These are phyloP conservation scores for Porites evermanni DNA, from an alignment of 92 coral and sea anemone species.

Conservation along the genomic window DNA sequence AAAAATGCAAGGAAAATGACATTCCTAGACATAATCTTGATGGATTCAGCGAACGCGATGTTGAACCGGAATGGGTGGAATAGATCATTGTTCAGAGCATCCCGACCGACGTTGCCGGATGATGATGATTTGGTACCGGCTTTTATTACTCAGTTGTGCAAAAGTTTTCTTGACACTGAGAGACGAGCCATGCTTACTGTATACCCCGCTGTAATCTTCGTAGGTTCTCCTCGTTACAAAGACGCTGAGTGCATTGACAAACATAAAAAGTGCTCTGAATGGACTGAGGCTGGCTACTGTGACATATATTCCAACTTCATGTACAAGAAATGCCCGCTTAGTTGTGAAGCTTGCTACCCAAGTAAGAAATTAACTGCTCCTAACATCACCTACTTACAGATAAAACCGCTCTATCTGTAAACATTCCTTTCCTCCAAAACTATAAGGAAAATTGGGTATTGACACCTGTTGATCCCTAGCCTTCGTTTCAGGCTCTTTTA, in stretches of 20 bases:
- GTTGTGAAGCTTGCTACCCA: constrained; percentile 83
- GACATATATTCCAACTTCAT: constrained; percentile 60
- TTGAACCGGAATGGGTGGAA: too few relatives aligned
- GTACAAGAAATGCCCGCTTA: constrained; percentile 79
- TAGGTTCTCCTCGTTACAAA: constrained; percentile 16
- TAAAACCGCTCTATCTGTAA: too few relatives aligned
- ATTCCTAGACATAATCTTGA: too few relatives aligned
- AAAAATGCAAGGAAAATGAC: too few relatives aligned
- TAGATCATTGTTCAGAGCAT: too few relatives aligned
- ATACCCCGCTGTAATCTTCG: background rate
- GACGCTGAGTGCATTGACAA: constrained; percentile 63
- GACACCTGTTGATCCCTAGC: background rate
- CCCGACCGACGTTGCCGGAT: too few relatives aligned
- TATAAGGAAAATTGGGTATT: too few relatives aligned
- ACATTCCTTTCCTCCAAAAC: too few relatives aligned
- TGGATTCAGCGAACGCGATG: too few relatives aligned
- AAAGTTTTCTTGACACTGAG: background rate
- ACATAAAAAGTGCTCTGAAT: constrained; percentile 50
- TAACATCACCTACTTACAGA: background rate
- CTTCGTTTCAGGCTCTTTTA: background rate
- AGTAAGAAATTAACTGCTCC: constrained; percentile 45
- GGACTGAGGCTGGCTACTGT: constrained; percentile 79
- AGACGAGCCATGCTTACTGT: background rate
- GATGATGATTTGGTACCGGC: too few relatives aligned
- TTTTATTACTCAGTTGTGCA: too few relatives aligned